Evolutionary conservation across 2,113 vertebrate genomes (phyloP).

Genomic region (Macroglossus sobrinus): DNA sequence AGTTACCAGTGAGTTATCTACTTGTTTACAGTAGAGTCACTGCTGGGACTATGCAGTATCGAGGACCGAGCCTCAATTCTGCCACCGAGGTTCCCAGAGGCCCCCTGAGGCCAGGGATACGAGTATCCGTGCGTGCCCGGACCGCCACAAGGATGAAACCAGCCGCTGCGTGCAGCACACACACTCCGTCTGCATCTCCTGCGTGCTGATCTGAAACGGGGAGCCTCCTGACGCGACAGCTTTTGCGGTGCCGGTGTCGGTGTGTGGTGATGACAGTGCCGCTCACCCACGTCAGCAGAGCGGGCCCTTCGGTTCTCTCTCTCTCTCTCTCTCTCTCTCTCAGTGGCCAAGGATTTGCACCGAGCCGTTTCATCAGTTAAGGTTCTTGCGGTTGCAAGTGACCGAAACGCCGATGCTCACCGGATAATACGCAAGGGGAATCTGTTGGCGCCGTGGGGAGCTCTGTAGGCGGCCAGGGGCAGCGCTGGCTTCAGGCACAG

Average conservation of each 20-base stretch:
- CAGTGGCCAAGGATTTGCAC: constrained; percentile 41
- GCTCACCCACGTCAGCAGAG: fast-evolving
- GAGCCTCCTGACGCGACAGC: not conserved
- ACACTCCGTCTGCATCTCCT: not conserved
- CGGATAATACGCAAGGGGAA: constrained; percentile 35
- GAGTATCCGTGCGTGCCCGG: fast-evolving
- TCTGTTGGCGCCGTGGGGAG: not conserved
- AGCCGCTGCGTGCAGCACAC: fast-evolving
- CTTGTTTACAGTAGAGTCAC: not conserved
- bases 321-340: not conserved
- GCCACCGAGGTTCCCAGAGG: not conserved
- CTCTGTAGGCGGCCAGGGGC: constrained; percentile 4
- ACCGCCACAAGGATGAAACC: not conserved
- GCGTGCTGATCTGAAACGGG: not conserved
- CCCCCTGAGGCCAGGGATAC: not conserved
- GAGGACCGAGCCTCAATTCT: not conserved
- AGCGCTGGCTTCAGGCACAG: constrained; percentile 55
- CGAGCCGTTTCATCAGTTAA: constrained; percentile 61
- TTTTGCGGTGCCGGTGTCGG: not conserved
- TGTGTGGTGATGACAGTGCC: not conserved
- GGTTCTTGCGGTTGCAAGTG: constrained; percentile 25
- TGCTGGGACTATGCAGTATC: not conserved
- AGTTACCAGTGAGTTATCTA: not conserved
- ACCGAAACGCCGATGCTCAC: not conserved
- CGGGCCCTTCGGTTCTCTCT: not conserved